These are phyloP conservation scores for Epizoanthus rinbou DNA, from an alignment of 92 coral and sea anemone species.

Conservation along the genomic window DNA sequence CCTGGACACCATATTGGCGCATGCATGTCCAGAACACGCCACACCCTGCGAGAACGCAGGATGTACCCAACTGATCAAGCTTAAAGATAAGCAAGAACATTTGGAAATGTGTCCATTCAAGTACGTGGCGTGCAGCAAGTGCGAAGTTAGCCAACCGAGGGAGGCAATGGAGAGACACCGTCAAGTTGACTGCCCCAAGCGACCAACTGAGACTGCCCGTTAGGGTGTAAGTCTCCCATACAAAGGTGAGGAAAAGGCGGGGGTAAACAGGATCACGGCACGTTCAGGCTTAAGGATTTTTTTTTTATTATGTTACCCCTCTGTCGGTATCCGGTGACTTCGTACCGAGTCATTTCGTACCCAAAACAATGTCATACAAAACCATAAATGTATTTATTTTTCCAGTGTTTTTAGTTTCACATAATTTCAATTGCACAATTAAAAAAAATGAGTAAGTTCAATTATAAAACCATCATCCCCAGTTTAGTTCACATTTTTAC, in stretches of 20 bases:
- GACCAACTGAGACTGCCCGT: slow-evolving; percentile 16
- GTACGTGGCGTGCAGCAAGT: slow-evolving; percentile 8
- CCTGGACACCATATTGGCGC: neutral
- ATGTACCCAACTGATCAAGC: neutral
- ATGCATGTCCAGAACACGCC: slow-evolving; percentile 15
- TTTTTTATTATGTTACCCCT: too few species aligned
- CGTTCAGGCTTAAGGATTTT: too few species aligned
- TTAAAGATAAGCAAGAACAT: slow-evolving; percentile 16
- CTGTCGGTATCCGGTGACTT: too few species aligned
- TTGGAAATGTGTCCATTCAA: slow-evolving; percentile 16
- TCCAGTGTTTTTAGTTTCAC: too few species aligned
- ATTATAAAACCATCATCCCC: too few species aligned
- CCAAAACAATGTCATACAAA: too few species aligned
- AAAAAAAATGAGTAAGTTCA: too few species aligned
- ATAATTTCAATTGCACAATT: too few species aligned
- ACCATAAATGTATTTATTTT: too few species aligned
- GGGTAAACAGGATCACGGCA: too few species aligned
- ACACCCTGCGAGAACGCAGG: slow-evolving; percentile 24
- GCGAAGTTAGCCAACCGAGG: neutral
- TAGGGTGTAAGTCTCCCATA: slow-evolving; percentile 15
- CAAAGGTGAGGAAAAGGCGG: slow-evolving; percentile 12
- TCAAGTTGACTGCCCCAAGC: neutral
- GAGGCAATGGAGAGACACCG: neutral
- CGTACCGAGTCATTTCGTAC: too few species aligned
- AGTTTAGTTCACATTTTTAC: too few species aligned